phyloP scores from a whole-genome alignment of 2,113 vertebrate genomes.

The Butorides virescens region DNA sequence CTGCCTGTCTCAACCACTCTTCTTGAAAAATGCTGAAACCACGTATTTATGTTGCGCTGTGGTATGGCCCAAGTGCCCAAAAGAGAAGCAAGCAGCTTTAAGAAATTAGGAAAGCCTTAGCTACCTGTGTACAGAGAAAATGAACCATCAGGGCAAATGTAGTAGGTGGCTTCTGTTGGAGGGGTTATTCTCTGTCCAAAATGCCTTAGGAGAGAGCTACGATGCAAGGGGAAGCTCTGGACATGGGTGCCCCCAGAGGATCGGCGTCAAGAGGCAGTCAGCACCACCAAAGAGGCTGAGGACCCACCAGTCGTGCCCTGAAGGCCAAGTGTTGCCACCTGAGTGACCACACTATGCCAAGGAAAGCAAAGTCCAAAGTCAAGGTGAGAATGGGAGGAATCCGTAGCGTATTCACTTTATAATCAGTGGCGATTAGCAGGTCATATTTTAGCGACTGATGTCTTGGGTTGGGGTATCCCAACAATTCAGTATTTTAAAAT shows the following conservation, averaged over 20 bases:
- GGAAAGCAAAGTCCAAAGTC: neutral
- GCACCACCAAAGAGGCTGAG: neutral
- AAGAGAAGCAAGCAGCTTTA: neutral
- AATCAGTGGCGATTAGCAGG: neutral
- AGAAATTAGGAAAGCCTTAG: neutral
- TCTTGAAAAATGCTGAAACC: neutral
- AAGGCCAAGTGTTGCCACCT: fast-evolving
- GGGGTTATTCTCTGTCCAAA: neutral
- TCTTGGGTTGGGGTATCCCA: neutral
- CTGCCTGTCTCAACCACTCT: neutral
- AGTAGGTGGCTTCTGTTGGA: neutral
- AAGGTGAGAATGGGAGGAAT: neutral
- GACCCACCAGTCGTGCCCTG: neutral
- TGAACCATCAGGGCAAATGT: neutral
- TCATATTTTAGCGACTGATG: neutral
- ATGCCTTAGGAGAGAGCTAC: neutral
- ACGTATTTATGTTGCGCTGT: neutral
- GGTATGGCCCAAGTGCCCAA: neutral
- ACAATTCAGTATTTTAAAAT: neutral
- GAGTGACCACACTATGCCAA: neutral
- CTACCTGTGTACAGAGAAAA: neutral
- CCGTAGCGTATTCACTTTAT: neutral
- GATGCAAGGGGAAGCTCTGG: fast-evolving
- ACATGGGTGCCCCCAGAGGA: fast-evolving
- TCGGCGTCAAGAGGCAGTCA: neutral